Evolutionary conservation across 2,113 vertebrate species (phyloP), one percentile per base, ranked within the genome.

Genomic region (Rallus limicola): DNA sequence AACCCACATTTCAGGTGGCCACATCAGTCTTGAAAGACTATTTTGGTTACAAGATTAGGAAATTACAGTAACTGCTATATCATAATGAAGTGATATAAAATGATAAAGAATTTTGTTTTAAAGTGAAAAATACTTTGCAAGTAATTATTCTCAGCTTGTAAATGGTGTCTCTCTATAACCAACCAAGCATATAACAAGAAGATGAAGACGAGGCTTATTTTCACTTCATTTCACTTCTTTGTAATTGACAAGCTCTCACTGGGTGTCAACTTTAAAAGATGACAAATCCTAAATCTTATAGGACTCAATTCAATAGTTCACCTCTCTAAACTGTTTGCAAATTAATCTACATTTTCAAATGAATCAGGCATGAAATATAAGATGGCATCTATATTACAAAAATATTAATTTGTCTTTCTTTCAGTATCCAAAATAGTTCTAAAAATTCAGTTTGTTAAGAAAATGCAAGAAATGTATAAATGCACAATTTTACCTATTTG

Each of bases 271-370:
- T 99, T 98, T 98, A 98, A 98, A 99, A 99, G 98, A 99, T 99
- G 98, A 99, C 98, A 99, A 99, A 99, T 98, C 98, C 98, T 98
- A 99, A 98, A 98, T 99, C 98, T 98, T 98, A 97, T 91, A 99
- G 98, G 97, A 98, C 97, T 98, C 98, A 97, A 99, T 98, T 98
- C 99, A 98, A 92, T 97, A 98, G 97, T 98, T 99, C 98, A 98
- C 98, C 98, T 98, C 97, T 97, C 98, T 98, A 98, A 98, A 98
- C 97, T 98, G 92, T 98, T 98, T 98, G 97, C 98, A 99, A 99
- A 99, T 99, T 99, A 99, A 99, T 99, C 98, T 99, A 97, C 98
- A 99, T 99, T 99, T 99, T 98, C 99, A 98, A 99, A 98, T 99
- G 98, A 98, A 91, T 97, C 97, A 97, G 93, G 97, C 97, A 98